phyloP scores from a whole-genome alignment of 2,113 vertebrate genomes.

The Sciurus niger region DNA sequence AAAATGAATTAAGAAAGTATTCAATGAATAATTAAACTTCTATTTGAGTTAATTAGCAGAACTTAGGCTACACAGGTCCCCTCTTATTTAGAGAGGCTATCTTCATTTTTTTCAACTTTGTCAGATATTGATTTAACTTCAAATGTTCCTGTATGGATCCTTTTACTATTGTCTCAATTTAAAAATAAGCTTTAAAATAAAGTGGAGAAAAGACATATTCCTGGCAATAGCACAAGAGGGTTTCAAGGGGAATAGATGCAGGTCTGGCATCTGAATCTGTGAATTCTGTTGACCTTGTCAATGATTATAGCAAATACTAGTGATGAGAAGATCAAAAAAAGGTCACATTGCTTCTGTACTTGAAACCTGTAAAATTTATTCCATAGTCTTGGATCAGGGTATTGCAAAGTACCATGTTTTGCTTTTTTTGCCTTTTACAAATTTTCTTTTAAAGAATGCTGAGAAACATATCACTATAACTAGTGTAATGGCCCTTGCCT shows the following conservation, averaged over 20 bases:
- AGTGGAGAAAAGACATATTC: not conserved
- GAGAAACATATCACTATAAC: not conserved
- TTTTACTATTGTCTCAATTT: not conserved
- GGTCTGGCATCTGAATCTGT: not conserved
- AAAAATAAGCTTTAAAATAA: not conserved
- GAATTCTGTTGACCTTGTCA: not conserved
- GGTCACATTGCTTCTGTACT: not conserved
- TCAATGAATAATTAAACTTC: not conserved
- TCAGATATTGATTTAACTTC: slow-evolving; percentile 27
- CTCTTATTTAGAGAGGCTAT: not conserved
- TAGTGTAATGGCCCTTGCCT: not conserved
- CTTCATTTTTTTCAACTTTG: not conserved
- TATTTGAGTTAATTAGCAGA: not conserved
- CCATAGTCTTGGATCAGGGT: not conserved
- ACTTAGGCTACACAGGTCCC: not conserved
- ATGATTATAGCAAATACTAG: not conserved
- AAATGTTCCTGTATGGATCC: not conserved
- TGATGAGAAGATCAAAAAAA: not conserved
- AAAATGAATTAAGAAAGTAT: not conserved
- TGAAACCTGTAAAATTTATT: not conserved
- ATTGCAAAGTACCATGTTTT: not conserved
- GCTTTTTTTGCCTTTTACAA: not conserved
- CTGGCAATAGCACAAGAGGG: not conserved
- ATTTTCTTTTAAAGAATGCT: not conserved
- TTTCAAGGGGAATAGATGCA: not conserved